Conservation (phyloP, 2,113 vertebrate genomes). For the Oryzias melastigma region DNA sequence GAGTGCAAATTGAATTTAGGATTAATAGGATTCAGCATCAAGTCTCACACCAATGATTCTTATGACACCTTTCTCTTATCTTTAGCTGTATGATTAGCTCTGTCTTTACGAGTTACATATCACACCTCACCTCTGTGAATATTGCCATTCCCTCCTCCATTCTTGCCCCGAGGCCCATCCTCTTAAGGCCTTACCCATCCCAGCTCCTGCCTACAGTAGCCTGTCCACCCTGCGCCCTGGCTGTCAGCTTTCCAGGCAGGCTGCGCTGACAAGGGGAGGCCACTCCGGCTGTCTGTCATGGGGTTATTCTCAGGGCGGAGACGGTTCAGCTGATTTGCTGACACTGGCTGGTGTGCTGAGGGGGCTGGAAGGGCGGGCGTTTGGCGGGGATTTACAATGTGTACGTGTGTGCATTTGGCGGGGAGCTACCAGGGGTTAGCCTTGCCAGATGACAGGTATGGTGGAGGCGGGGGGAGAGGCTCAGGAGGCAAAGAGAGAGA, state of each 20-base stretch:
- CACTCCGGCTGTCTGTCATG: slow-evolving; percentile 80
- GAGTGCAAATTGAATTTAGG: slow-evolving; percentile 5
- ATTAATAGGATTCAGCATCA: slow-evolving; percentile 5
- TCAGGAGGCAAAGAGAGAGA: slow-evolving; percentile 49
- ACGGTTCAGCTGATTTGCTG: slow-evolving; percentile 79
- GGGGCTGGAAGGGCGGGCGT: slow-evolving; percentile 68
- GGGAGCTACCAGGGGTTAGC: slow-evolving; percentile 72
- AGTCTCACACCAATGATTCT: not conserved
- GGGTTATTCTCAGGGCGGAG: slow-evolving; percentile 77
- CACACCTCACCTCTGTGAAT: slow-evolving; percentile 5
- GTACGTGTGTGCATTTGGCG: slow-evolving; percentile 67
- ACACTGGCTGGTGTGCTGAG: slow-evolving; percentile 64
- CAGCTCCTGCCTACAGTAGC: slow-evolving; percentile 55
- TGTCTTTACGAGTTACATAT: slow-evolving; percentile 19
- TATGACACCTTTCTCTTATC: not conserved
- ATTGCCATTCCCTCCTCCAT: slow-evolving; percentile 14
- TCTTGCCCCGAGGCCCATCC: slow-evolving; percentile 31
- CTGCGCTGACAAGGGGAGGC: slow-evolving; percentile 76
- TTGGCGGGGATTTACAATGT: slow-evolving; percentile 62
- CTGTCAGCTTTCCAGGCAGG: slow-evolving; percentile 76
- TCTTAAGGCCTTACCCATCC: slow-evolving; percentile 46
- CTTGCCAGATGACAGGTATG: slow-evolving; percentile 75
- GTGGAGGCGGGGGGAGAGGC: slow-evolving; percentile 58
- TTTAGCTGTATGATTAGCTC: slow-evolving; percentile 18
- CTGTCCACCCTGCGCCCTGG: slow-evolving; percentile 74